A percentile compares a stretch with the other conserved stretches of the same genome.
These are phyloP conservation scores for Anguilla megastoma DNA, from an alignment of 2,797 vertebrate genomes.

Conservation along the genomic window DNA sequence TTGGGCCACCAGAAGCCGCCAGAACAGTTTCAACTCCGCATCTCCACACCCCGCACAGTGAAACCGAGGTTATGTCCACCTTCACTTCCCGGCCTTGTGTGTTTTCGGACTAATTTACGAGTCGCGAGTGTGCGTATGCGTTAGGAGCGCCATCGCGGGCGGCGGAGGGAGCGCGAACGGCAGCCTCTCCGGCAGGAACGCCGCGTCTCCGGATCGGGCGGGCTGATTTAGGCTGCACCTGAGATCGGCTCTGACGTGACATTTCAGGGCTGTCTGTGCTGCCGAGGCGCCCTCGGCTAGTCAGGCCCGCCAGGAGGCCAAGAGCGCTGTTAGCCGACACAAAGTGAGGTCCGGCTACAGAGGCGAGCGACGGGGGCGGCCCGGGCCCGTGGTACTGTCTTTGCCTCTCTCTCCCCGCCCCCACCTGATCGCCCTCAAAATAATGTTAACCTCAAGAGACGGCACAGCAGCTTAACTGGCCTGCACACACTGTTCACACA, in stretches of 20 bases:
- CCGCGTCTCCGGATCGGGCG: constrained; percentile 29
- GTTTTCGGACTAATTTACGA: constrained; percentile 57
- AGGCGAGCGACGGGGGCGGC: constrained; percentile 49
- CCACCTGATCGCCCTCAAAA: not conserved
- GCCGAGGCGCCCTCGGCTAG: constrained; percentile 41
- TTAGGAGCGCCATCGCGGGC: constrained; percentile 48
- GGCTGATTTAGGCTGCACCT: not conserved
- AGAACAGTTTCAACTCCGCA: not conserved
- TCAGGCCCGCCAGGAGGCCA: constrained; percentile 34
- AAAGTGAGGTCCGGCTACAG: constrained; percentile 49
- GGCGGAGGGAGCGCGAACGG: not conserved
- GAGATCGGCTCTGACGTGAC: not conserved
- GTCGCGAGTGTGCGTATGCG: constrained; percentile 57
- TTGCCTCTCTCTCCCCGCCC: not conserved
- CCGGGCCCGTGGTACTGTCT: constrained; percentile 57
- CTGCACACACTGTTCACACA: constrained; percentile 27
- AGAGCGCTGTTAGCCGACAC: constrained; percentile 53
- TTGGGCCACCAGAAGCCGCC: too few relatives aligned
- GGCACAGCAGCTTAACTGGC: not conserved
- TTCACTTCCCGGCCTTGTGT: not conserved
- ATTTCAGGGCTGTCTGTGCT: not conserved
- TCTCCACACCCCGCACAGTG: not conserved
- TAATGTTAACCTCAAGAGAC: constrained; percentile 55
- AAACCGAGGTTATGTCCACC: not conserved
- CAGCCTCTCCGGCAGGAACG: constrained; percentile 41